phyloP scores from a whole-genome alignment of 1,140 invertebrate genomes.

The Sarcophaga bullata region DNA sequence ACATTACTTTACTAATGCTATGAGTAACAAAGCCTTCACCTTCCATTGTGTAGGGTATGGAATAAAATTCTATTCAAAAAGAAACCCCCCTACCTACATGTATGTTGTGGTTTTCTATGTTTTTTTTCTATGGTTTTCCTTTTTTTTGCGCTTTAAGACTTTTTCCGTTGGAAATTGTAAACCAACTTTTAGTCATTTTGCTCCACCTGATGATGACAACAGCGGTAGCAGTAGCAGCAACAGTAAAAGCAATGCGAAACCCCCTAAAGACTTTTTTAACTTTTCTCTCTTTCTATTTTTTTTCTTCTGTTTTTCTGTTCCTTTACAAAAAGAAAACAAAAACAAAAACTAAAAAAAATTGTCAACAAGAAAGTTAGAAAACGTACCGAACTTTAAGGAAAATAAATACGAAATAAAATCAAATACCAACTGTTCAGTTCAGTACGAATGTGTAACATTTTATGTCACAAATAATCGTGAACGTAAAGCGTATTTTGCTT shows the following conservation, averaged over 20 bases:
- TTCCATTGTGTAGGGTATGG: not conserved
- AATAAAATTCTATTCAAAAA: not conserved
- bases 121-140: not conserved
- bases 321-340: not conserved
- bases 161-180: not conserved
- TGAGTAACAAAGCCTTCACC: too few species aligned
- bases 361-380: not conserved
- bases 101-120: not conserved
- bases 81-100: not conserved
- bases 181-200: not conserved
- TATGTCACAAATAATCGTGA: not conserved
- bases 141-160: too few species aligned
- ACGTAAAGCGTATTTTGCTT: not conserved
- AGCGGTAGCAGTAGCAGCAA: not conserved
- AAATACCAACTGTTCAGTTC: not conserved
- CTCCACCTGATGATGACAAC: slow-evolving; percentile 1
- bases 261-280: not conserved
- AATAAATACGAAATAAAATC: slow-evolving; percentile 7
- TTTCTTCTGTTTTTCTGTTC: not conserved
- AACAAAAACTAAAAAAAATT: not conserved
- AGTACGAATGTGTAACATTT: not conserved
- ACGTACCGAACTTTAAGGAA: not conserved
- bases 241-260: not conserved
- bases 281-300: not conserved
- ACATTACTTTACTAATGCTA: too few species aligned